phyloP scores from a whole-genome alignment of 2,113 vertebrate genomes.

The Synodontis membranacea region DNA sequence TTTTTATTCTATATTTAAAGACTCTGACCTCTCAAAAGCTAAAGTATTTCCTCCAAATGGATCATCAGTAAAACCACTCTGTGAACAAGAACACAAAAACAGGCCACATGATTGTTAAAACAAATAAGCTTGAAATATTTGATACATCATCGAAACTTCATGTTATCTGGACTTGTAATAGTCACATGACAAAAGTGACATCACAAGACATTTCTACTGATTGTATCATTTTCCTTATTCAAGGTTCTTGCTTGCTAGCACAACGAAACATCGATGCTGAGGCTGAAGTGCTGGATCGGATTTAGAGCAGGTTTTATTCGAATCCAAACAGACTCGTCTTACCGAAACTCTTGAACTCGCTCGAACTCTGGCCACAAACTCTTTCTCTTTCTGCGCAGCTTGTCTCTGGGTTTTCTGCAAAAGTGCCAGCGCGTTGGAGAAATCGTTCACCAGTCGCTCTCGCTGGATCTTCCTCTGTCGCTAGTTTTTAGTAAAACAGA shows the following conservation, averaged over 20 bases:
- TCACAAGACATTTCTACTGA: not conserved
- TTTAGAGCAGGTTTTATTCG: not conserved
- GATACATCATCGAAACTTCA: not conserved
- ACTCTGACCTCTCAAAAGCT: slow-evolving; percentile 77
- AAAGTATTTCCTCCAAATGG: slow-evolving; percentile 74
- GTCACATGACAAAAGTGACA: not conserved
- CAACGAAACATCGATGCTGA: not conserved
- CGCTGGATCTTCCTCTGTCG: slow-evolving; percentile 94
- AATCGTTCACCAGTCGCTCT: slow-evolving; percentile 89
- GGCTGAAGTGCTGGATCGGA: not conserved
- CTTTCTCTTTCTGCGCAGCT: slow-evolving; percentile 89
- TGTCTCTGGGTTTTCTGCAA: slow-evolving; percentile 91
- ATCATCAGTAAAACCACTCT: slow-evolving; percentile 86
- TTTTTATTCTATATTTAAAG: not conserved
- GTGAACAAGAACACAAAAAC: not conserved
- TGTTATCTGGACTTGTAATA: not conserved
- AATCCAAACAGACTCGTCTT: slow-evolving; percentile 50
- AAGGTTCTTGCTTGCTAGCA: not conserved
- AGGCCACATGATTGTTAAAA: not conserved
- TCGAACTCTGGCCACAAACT: slow-evolving; percentile 92
- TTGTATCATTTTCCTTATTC: not conserved
- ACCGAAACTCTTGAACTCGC: slow-evolving; percentile 91
- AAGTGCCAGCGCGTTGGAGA: slow-evolving; percentile 83
- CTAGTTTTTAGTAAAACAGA: slow-evolving; percentile 61
- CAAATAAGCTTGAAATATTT: no score